Base-by-base conservation (phyloP, 1,140 invertebrate genomes). In the Prorops nasuta region DNA sequence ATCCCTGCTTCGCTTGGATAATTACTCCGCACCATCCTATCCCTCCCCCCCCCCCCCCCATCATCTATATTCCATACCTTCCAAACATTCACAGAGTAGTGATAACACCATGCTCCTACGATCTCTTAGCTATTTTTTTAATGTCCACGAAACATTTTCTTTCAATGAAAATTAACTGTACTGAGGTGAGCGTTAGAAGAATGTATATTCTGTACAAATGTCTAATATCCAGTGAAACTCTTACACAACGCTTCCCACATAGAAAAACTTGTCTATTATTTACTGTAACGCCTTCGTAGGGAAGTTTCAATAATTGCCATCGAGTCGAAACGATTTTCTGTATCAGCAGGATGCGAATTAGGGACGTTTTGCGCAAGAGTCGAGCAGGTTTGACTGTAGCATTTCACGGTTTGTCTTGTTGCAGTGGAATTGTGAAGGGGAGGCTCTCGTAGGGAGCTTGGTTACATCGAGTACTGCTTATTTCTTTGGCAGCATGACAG, bases 381-480 rank as follows among this genome's bases (percentile, higher is more conserved):
- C 31, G 4, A 10, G 48, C 48, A 51, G 43, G 52, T 56, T 59
- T 28, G 34, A 39, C 24, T 28, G 49, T 44, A 46, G 36, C 35
- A 38, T 49, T 49, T 24, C 41, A 35, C 35, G 22, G 43, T 46
- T 24, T 24, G 32, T 14, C 9, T 8, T 28, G 46, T 39, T n/a
- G 44, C 51, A 48, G 54, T 51, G 51, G 56, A 58, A 47, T 58
- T 46, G 51, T 54, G 45, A 48, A 52, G 54, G 46, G 54, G 46
- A 51, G 54, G 48, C 36, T 38, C 46, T 54, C 41, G 56, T 60
- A 32, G 15, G 40, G 35, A 42, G 40, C 42, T 44, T 49, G 31
- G 56, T 24, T 24, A 32, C n/a, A 35, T 39, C 18, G 24, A n/a
- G n/a, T 20, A 31, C 17, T 21, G 42, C 3, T 18, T n/a, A 22